phyloP scores from a whole-genome alignment of 2,797 vertebrate species.

The Falco concolor region DNA sequence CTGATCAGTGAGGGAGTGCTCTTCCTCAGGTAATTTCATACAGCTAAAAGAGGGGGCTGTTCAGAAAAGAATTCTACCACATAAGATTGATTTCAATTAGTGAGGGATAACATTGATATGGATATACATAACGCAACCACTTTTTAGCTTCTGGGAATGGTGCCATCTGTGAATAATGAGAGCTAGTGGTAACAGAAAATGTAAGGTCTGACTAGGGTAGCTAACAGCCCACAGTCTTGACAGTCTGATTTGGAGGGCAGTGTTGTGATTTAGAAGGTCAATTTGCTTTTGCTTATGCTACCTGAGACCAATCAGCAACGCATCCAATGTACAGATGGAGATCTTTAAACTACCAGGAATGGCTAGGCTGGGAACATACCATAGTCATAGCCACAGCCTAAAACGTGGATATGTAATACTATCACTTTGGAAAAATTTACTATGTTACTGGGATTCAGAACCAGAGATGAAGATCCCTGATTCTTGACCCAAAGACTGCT shows the following conservation, averaged over 20 bases:
- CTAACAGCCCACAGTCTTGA: background rate
- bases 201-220: background rate
- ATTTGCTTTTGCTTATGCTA: background rate
- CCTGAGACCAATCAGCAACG: background rate
- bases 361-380: background rate
- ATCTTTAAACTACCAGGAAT: background rate
- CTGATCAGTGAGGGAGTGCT: background rate
- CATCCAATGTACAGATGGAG: background rate
- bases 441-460: background rate
- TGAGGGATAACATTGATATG: background rate
- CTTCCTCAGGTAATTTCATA: background rate
- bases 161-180: background rate
- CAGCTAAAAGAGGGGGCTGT: background rate
- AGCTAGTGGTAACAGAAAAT: background rate
- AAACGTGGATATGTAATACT: background rate
- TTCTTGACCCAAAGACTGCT: background rate
- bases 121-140: background rate
- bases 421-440: background rate
- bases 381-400: background rate
- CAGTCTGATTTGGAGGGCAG: background rate
- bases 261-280: conserved; percentile 7
- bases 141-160: conserved; percentile 30
- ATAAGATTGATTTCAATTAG: background rate
- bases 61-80: background rate
- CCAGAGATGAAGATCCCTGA: background rate